These are phyloP conservation scores for Ceratina calcarata DNA, from an alignment of 1,140 invertebrate species.

Conservation along the genomic window DNA sequence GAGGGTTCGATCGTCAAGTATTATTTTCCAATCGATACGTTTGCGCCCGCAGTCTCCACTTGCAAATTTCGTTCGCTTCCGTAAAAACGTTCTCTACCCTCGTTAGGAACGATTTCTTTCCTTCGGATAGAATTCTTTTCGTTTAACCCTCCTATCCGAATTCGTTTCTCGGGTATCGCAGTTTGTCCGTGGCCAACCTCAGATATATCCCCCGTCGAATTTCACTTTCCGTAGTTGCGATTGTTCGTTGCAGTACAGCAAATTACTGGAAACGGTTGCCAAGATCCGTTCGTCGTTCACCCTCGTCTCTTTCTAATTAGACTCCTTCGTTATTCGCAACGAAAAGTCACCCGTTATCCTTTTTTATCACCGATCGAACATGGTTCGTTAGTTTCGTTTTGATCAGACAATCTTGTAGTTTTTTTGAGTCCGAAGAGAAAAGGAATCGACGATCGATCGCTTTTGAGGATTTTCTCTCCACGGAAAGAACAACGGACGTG, in stretches of 20 bases:
- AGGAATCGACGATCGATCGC: neutral
- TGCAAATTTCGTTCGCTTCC: too few species aligned
- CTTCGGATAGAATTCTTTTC: neutral
- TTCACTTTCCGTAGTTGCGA: neutral
- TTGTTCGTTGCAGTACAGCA: constrained; percentile 8
- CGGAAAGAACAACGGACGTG: neutral
- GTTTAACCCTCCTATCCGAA: neutral
- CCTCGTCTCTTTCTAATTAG: constrained; percentile 19
- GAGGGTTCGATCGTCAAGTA: neutral
- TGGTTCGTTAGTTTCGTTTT: constrained; percentile 28
- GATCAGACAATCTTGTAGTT: neutral
- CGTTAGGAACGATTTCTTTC: neutral
- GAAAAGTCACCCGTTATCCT: neutral
- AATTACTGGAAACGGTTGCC: constrained; percentile 19
- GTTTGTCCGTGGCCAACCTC: neutral
- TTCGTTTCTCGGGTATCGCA: neutral
- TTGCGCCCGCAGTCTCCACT: neutral
- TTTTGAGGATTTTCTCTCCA: neutral
- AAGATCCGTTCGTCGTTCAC: neutral
- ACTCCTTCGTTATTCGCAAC: neutral
- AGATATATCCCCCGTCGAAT: neutral
- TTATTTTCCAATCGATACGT: neutral
- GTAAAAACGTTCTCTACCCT: neutral
- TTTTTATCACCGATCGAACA: neutral
- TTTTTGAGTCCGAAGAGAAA: too few species aligned